These are phyloP conservation scores for Dermolepida albohirtum DNA, from an alignment of 2,888 invertebrate species.

Conservation along the genomic window DNA sequence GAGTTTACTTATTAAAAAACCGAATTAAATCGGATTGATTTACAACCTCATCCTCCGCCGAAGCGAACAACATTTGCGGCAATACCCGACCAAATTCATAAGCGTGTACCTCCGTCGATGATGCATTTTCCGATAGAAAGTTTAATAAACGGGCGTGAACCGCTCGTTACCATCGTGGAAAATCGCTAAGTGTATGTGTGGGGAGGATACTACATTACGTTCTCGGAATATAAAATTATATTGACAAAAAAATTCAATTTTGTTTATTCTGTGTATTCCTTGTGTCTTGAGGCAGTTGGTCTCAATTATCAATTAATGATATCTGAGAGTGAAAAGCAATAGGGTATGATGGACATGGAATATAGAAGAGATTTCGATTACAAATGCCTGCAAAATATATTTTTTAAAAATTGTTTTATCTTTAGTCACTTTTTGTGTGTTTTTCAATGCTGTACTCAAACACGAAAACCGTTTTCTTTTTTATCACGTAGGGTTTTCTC, in stretches of 20 bases:
- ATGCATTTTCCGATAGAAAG: slow-evolving; percentile 29
- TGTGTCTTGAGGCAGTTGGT: slow-evolving; percentile 16
- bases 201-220: slow-evolving; percentile 30
- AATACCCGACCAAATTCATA: slow-evolving; percentile 8
- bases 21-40: slow-evolving; percentile 60
- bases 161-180: slow-evolving; percentile 22
- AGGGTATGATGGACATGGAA: no score
- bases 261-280: slow-evolving; percentile 2
- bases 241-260: slow-evolving; percentile 23
- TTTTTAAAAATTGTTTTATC: no score
- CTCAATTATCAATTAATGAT: slow-evolving; percentile 19
- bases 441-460: no score
- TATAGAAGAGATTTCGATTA: no score
- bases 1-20: slow-evolving; percentile 58
- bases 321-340: no score
- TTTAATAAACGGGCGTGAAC: slow-evolving; percentile 31
- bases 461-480: no score
- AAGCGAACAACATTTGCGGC: slow-evolving; percentile 2
- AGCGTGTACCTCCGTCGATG: slow-evolving; percentile 1
- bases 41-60: slow-evolving; percentile 51
- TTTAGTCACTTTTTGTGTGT: no score
- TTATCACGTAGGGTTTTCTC: no score
- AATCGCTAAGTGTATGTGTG: slow-evolving; percentile 5
- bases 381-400: no score
- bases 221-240: slow-evolving; percentile 23